Percentiles rank a stretch among this genome's conserved stretches.
phyloP scores from a whole-genome alignment of 2,888 invertebrate species.

The Ephialtes manifestator region DNA sequence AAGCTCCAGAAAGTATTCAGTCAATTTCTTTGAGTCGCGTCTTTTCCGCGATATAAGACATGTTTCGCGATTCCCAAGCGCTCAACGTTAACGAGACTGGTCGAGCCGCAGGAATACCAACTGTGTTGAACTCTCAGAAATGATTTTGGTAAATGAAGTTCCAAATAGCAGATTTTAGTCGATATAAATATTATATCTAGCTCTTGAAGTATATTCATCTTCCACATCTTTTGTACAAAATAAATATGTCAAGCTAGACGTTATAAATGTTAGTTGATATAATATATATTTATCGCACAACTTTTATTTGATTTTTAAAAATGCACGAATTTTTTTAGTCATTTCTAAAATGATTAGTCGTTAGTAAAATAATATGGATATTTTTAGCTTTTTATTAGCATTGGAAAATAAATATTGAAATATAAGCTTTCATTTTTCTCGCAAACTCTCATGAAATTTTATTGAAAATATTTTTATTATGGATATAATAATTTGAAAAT shows the following conservation, averaged over 20 bases:
- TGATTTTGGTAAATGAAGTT: neutral
- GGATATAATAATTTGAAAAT: no score
- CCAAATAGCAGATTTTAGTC: neutral
- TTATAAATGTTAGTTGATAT: neutral
- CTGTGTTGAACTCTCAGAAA: neutral
- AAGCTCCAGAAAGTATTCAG: conserved; percentile 17
- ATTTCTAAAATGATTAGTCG: no score
- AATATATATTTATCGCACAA: no score
- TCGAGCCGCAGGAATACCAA: neutral
- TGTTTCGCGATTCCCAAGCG: conserved; percentile 26
- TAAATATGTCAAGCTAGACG: neutral
- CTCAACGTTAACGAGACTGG: conserved; percentile 7
- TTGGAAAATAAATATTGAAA: no score
- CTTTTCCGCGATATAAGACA: conserved; percentile 10
- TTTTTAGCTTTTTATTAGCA: no score
- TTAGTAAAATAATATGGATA: no score
- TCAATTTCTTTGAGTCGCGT: conserved; percentile 31
- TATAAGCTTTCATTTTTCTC: no score
- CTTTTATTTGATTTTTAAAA: neutral
- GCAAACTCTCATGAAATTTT: no score
- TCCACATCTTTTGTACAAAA: neutral
- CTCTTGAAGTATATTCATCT: neutral
- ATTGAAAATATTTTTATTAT: no score
- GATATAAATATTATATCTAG: neutral
- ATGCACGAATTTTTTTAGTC: neutral